These are phyloP conservation scores for Metaphire vulgaris DNA, from an alignment of 1,140 invertebrate genomes.

Conservation along the genomic window DNA sequence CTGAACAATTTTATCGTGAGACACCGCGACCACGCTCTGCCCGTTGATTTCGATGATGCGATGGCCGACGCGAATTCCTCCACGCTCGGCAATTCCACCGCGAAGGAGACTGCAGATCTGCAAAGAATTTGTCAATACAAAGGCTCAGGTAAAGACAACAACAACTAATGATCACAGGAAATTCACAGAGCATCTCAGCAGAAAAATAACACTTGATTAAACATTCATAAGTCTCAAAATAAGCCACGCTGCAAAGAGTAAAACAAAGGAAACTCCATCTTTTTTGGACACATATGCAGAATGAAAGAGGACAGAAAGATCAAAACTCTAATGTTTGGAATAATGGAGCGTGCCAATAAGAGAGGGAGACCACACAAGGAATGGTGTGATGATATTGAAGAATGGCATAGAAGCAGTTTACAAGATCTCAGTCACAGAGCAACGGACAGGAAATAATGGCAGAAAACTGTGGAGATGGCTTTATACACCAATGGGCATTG, in stretches of 20 bases:
- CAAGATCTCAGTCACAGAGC: too few species aligned
- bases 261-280: too few species aligned
- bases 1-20: conserved; percentile 98
- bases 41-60: conserved; percentile 99
- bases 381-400: too few species aligned
- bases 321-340: too few species aligned
- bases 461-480: too few species aligned
- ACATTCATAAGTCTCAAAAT: not conserved
- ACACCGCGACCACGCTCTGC: conserved; percentile 91
- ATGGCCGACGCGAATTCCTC: conserved; percentile 95
- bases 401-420: too few species aligned
- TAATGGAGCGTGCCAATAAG: too few species aligned
- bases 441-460: too few species aligned
- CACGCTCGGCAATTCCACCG: conserved; percentile 95
- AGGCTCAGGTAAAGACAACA: not conserved
- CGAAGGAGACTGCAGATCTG: conserved; percentile 95
- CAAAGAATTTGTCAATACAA: not conserved
- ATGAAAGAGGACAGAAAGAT: too few species aligned
- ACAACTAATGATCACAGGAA: not conserved
- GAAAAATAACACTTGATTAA: not conserved
- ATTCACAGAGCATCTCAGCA: not conserved
- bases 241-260: not conserved
- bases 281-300: too few species aligned
- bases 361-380: too few species aligned
- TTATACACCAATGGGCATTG: too few species aligned